Evolutionary conservation across 2,113 vertebrate species (phyloP).

Genomic region (Heptranchias perlo): DNA sequence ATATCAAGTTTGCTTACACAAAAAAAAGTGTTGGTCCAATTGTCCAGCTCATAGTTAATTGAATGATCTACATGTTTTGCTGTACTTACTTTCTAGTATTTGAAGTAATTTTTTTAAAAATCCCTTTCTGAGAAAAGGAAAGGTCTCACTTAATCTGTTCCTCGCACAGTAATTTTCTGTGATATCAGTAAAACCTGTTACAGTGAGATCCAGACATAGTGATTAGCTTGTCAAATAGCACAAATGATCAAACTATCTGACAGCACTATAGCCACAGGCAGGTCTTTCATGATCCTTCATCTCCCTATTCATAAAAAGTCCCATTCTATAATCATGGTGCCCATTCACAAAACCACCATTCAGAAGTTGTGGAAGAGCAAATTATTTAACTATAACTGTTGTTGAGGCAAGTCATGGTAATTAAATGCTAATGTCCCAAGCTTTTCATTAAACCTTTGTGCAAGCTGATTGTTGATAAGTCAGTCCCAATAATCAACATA

Average conservation of each 20-base stretch:
- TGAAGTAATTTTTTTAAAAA: neutral
- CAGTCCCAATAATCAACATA: too few species aligned
- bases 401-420: too few species aligned
- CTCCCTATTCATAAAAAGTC: neutral
- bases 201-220: neutral
- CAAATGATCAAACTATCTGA: neutral
- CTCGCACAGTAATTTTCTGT: neutral
- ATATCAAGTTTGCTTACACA: neutral
- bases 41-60: neutral
- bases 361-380: neutral
- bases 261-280: neutral
- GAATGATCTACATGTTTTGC: neutral
- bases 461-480: too few species aligned
- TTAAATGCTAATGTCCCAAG: too few species aligned
- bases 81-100: neutral
- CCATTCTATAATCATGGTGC: neutral
- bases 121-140: neutral
- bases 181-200: neutral
- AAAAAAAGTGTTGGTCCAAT: neutral
- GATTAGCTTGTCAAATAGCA: neutral
- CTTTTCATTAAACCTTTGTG: too few species aligned
- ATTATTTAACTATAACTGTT: neutral
- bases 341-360: neutral
- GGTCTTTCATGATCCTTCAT: neutral
- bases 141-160: neutral